A percentile compares a stretch with the other conserved stretches of the same genome.
These are phyloP conservation scores for Tethya wilhelma DNA, from an alignment of 37 sponge, comb jelly and placozoan genomes.

Conservation along the genomic window DNA sequence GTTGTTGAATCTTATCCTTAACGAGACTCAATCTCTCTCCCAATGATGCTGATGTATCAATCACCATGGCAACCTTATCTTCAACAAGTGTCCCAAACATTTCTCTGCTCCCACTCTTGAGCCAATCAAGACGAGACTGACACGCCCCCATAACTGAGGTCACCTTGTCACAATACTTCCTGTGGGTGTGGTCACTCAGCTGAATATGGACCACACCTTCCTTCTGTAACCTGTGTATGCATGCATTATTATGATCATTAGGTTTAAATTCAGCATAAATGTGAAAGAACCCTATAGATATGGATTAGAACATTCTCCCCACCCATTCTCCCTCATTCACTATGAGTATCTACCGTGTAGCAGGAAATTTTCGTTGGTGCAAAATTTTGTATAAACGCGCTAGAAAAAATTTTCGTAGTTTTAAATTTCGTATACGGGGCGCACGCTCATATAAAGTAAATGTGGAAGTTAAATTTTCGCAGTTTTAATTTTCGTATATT, in stretches of 20 bases:
- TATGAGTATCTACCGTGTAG: no score
- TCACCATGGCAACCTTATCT: constrained; percentile 63
- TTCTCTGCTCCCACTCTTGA: constrained; percentile 83
- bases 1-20: constrained; percentile 66
- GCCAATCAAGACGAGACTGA: constrained; percentile 65
- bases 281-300: no score
- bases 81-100: constrained; percentile 92
- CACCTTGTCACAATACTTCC: constrained; percentile 38
- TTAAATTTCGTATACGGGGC: no score
- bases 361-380: no score
- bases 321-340: no score
- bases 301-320: no score
- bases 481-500: no score
- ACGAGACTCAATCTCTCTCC: constrained; percentile 68
- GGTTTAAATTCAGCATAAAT: no score
- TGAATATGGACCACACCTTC: constrained; percentile 63
- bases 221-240: constrained; percentile 31
- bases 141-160: constrained; percentile 28
- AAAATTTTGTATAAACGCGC: no score
- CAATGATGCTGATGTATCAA: constrained; percentile 88
- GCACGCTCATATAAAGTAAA: no score
- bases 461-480: no score
- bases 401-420: no score
- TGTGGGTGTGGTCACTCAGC: constrained; percentile 23
- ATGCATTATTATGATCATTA: background rate